phyloP scores from a whole-genome alignment of 2,888 invertebrate genomes.

The Philopedon plagiatum region DNA sequence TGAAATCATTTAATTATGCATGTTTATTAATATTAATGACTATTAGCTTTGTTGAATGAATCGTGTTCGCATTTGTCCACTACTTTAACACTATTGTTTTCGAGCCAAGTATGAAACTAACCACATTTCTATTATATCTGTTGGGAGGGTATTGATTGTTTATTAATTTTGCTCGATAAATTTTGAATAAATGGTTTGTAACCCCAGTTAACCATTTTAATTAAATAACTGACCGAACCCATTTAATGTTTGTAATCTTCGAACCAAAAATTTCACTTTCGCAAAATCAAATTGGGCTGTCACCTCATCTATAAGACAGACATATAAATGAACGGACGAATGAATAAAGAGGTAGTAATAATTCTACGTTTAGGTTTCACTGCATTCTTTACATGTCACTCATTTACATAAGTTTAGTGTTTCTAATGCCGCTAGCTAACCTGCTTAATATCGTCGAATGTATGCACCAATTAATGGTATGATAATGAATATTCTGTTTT shows the following conservation, averaged over 20 bases:
- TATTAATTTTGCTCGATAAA: conserved; percentile 21
- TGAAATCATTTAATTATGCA: conserved; percentile 37
- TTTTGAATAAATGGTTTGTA: conserved; percentile 8
- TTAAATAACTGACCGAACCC: not conserved
- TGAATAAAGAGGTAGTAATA: no score
- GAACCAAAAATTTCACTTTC: no score
- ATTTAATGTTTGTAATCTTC: not conserved
- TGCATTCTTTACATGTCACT: no score
- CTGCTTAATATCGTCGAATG: no score
- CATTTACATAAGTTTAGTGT: no score
- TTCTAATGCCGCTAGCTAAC: no score
- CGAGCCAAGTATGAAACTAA: conserved; percentile 21
- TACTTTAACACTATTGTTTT: conserved; percentile 23
- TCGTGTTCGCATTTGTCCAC: conserved; percentile 22
- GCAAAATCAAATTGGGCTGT: no score
- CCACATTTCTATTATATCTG: conserved; percentile 15
- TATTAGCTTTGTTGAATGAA: conserved; percentile 27
- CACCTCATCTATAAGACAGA: no score
- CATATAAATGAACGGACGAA: no score
- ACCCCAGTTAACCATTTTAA: not conserved
- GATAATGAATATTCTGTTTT: no score
- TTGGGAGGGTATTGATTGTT: conserved; percentile 15
- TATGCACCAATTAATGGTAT: no score
- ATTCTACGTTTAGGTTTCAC: no score
- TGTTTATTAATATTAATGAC: conserved; percentile 46